A percentile compares a stretch with the other conserved stretches of the same genome.
Evolutionary conservation across 2,888 invertebrate genomes (phyloP).

Genomic region (Caenorhabditis sinica): DNA sequence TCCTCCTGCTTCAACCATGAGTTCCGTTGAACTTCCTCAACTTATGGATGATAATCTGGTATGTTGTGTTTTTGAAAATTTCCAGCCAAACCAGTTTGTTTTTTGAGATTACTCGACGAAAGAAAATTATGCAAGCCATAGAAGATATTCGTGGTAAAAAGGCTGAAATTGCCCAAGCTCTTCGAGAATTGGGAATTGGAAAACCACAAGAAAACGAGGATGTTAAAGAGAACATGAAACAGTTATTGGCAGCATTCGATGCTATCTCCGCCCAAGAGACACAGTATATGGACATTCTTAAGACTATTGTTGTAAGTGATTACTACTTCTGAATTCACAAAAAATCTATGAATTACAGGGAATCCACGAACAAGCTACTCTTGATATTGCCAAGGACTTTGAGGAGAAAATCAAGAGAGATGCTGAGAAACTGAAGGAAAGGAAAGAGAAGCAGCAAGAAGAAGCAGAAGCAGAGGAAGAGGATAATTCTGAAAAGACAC

Average conservation of each 20-base stretch:
- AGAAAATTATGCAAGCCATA: slow-evolving; percentile 67
- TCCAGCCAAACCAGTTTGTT: not conserved
- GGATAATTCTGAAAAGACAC: slow-evolving; percentile 37
- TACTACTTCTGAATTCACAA: not conserved
- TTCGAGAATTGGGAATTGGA: slow-evolving; percentile 56
- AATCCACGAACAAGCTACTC: slow-evolving; percentile 74
- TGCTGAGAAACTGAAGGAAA: slow-evolving; percentile 47
- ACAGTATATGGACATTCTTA: slow-evolving; percentile 78
- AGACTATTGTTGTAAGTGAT: slow-evolving; percentile 58
- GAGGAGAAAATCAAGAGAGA: slow-evolving; percentile 59
- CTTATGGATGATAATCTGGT: slow-evolving; percentile 62
- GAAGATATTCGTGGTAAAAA: slow-evolving; percentile 73
- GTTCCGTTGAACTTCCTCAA: slow-evolving; percentile 33
- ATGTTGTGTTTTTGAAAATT: not conserved
- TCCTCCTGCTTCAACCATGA: slow-evolving; percentile 13
- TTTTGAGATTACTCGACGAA: slow-evolving; percentile 70
- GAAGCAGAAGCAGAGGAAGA: slow-evolving; percentile 24
- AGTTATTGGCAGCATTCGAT: slow-evolving; percentile 77
- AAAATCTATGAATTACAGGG: slow-evolving; percentile 39
- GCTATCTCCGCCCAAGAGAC: slow-evolving; percentile 76
- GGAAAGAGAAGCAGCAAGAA: slow-evolving; percentile 49
- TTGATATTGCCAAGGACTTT: slow-evolving; percentile 72
- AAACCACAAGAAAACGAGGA: slow-evolving; percentile 50
- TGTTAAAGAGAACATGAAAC: slow-evolving; percentile 71
- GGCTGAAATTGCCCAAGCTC: slow-evolving; percentile 63